Evolutionary conservation across 1,140 invertebrate genomes (phyloP).

Genomic region (Lasioglossum albipes): DNA sequence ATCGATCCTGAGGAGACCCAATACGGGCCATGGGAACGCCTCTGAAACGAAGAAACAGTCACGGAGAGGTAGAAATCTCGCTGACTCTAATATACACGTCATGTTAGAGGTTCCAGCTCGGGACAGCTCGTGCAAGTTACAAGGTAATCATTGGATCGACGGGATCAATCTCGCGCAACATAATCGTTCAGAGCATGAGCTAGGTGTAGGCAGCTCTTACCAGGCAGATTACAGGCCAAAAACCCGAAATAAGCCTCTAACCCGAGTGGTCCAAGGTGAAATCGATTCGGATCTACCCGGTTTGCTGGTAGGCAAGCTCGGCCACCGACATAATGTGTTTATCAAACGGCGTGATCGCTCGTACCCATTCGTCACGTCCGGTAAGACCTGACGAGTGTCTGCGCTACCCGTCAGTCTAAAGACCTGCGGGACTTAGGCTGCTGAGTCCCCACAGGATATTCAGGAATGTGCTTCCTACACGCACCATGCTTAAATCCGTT

Average conservation of each 20-base stretch:
- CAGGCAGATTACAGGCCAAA: slow-evolving; percentile 46
- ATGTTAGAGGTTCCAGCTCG: not conserved
- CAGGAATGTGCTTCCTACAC: slow-evolving; percentile 23
- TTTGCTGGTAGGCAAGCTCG: slow-evolving; percentile 54
- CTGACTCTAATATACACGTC: slow-evolving; percentile 30
- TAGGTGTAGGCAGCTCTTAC: slow-evolving; percentile 29
- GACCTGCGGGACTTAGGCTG: slow-evolving; percentile 25
- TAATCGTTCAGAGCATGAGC: not conserved
- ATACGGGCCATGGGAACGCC: not conserved
- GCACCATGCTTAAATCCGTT: not conserved
- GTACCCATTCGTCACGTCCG: slow-evolving; percentile 58
- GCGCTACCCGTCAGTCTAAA: not conserved
- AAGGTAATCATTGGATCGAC: slow-evolving; percentile 54
- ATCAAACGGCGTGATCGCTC: slow-evolving; percentile 51
- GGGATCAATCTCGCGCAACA: slow-evolving; percentile 36
- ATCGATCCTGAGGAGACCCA: slow-evolving; percentile 16
- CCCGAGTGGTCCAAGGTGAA: slow-evolving; percentile 37
- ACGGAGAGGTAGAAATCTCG: not conserved
- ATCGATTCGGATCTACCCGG: slow-evolving; percentile 60
- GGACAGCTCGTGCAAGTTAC: slow-evolving; percentile 21
- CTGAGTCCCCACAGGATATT: slow-evolving; percentile 29
- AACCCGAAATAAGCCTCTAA: slow-evolving; percentile 49
- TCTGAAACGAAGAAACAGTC: not conserved
- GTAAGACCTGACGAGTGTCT: slow-evolving; percentile 45
- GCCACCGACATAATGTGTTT: slow-evolving; percentile 59